Evolutionary conservation across 2,113 vertebrate genomes (phyloP), one percentile per base, ranked within the genome.

Genomic region (Coreoperca whiteheadi): DNA sequence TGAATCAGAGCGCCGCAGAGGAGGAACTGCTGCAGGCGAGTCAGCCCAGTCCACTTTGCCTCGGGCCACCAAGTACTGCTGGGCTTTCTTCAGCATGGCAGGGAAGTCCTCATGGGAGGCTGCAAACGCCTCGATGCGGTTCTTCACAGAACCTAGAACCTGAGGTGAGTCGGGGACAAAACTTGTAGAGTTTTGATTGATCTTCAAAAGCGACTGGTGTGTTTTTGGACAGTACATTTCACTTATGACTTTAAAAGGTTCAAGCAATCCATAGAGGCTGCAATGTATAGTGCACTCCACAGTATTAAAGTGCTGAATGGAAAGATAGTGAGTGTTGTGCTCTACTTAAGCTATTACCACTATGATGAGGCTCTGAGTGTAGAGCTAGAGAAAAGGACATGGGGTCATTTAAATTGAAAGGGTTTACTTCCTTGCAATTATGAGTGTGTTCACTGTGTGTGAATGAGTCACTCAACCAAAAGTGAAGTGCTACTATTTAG

Each of bases 101-200:
- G 98, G 97, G 77, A 99, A 99, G 71, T 99, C 98, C 74, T 98
- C 97, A 50, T 98, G 98, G 34, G 94, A 93, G 66, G 97, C 96
- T 0, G 98, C 97, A 18, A 99, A 99, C 9, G 88, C 94, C 91
- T 99, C 98, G 0, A 99, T 98, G 72, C 97, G 98, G 91, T 97
- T 98, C 96, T 99, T 99, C 87, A 99, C 97, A 0, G 97, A 97
- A 84, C 98, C 98, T 71, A 99, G 94, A 48, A 99, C 98, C 98
- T 99, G 90, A 3, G 2, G 50, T 8, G 30, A 67, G 25, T 21
- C 0, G 1, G 3, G 8, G 8, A 34, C 66, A 66, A 56, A 59
- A 25, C 6, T 2, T n/a, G 71, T 25, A 14, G 51, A 46, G 20
- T 5, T 78, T 32, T 20, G 6, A 34, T 1, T 81, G 10, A 69